phyloP scores from a whole-genome alignment of 1,140 invertebrate genomes.

The Pachyrhynchus sulphureomaculatus region DNA sequence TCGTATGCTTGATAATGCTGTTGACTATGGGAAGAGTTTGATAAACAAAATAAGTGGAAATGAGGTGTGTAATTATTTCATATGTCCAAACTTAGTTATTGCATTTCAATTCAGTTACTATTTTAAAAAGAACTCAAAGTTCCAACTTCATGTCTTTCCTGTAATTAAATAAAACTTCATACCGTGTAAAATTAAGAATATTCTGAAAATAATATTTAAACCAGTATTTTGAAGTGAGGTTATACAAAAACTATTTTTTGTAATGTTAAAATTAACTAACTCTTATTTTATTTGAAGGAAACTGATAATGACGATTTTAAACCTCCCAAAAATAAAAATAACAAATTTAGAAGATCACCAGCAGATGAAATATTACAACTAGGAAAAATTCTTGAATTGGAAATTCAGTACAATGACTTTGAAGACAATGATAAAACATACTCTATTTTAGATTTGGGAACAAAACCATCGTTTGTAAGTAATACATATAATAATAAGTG shows the following conservation, averaged over 20 bases:
- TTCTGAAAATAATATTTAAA: no score
- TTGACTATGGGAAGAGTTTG: conserved; percentile 27
- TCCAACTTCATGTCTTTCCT: no score
- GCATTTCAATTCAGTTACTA: no score
- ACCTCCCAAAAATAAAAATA: conserved; percentile 14
- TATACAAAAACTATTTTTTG: conserved; percentile 1
- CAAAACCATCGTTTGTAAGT: conserved; percentile 35
- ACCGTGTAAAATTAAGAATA: no score
- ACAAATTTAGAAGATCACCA: conserved; percentile 15
- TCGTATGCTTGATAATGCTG: conserved; percentile 30
- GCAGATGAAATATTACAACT: conserved; percentile 33
- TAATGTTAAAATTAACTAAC: no score
- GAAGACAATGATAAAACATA: conserved; percentile 26
- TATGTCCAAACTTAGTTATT: not conserved
- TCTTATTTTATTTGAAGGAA: no score
- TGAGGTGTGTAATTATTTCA: conserved; percentile 3
- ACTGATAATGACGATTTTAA: not conserved
- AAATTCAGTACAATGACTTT: conserved; percentile 34
- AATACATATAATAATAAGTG: no score
- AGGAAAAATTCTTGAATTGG: conserved; percentile 31
- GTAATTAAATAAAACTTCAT: no score
- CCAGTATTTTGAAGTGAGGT: no score
- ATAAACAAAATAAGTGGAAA: conserved; percentile 9
- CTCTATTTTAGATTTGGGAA: conserved; percentile 31
- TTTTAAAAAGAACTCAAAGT: no score